Evolutionary conservation across 1,140 invertebrate species (phyloP), one percentile per base, ranked within the genome.

Genomic region (Eufriesea mexicana): DNA sequence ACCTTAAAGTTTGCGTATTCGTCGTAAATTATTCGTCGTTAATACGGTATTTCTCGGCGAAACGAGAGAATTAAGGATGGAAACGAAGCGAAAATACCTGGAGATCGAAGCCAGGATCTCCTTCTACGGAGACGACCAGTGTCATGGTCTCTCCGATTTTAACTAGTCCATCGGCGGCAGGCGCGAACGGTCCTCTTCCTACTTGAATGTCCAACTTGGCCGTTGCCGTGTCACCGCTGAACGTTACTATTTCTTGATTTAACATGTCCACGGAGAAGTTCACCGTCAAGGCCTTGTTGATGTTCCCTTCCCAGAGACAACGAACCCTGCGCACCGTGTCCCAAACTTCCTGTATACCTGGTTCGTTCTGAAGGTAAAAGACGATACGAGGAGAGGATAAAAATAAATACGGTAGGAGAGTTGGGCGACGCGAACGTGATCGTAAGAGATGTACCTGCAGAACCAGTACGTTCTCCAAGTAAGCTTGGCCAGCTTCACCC

Each of bases 81-180:
- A n/a, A 59, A n/a, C 12, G 18, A 14, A 35, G 9, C 25, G 10
- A 55, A 45, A 57, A 18, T 90, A 93, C 93, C 89, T 97, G 95
- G 49, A 98, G 95, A 93, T 98, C 97, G 90, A 98, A 98, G 8
- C 95, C 97, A 68, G 97, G 95, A 92, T 97, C 97, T 2, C 97
- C 97, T 81, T 97, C 97, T 2, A 98, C 97, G 2, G 96, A 96
- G 5, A 98, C 96, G 25, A 98, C 97, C 25, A 98, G 93, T 2
- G 97, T 98, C 96, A 98, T 97, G 0, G 95, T 95, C 91, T 98
- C 97, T 68, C 97, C 97, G 80, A 98, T 98, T 91, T 97, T 97
- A 0, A 98, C 96, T 20, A 98, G 93, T 12, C 97, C 97, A 84
- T 96, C 96, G 0, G 97, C 97, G 55, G 96, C 94, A 23, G 95